Conservation (phyloP, 2,888 invertebrate species). For the Melipona beecheii region DNA sequence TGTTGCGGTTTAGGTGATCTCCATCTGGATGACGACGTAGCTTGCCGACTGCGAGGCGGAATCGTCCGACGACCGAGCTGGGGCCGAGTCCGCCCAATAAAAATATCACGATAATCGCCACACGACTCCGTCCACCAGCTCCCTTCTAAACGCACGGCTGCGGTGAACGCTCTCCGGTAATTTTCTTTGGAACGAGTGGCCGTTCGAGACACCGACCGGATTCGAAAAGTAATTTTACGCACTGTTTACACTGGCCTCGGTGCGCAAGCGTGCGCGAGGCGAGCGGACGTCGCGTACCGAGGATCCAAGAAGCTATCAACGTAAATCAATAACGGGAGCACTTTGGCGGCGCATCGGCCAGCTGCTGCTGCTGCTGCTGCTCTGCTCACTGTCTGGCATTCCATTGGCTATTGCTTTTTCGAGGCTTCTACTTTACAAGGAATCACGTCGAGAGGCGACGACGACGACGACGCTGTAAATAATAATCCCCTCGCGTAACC, state of each 20-base stretch:
- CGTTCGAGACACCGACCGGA: slow-evolving; percentile 30
- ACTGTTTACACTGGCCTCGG: slow-evolving; percentile 71
- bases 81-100: slow-evolving; percentile 3
- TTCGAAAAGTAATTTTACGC: slow-evolving; percentile 71
- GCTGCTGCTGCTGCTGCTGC: slow-evolving; percentile 78
- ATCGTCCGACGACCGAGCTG: background rate
- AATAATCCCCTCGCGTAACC: slow-evolving; percentile 65
- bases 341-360: slow-evolving; percentile 80
- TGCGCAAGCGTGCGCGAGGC: slow-evolving; percentile 36
- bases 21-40: background rate
- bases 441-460: slow-evolving; percentile 60
- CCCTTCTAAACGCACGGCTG: slow-evolving; percentile 31
- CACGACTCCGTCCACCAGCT: background rate
- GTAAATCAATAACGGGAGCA: slow-evolving; percentile 81
- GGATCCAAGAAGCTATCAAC: slow-evolving; percentile 79
- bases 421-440: slow-evolving; percentile 70
- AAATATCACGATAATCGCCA: slow-evolving; percentile 28
- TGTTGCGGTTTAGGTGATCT: slow-evolving; percentile 13
- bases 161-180: slow-evolving; percentile 47
- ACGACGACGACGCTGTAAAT: slow-evolving; percentile 70
- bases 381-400: slow-evolving; percentile 68
- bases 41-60: background rate
- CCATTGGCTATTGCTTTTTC: slow-evolving; percentile 71
- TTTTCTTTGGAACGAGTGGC: slow-evolving; percentile 41
- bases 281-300: slow-evolving; percentile 51